Base-by-base conservation (phyloP, 2,888 invertebrate species). In the Tiphia femorata region DNA sequence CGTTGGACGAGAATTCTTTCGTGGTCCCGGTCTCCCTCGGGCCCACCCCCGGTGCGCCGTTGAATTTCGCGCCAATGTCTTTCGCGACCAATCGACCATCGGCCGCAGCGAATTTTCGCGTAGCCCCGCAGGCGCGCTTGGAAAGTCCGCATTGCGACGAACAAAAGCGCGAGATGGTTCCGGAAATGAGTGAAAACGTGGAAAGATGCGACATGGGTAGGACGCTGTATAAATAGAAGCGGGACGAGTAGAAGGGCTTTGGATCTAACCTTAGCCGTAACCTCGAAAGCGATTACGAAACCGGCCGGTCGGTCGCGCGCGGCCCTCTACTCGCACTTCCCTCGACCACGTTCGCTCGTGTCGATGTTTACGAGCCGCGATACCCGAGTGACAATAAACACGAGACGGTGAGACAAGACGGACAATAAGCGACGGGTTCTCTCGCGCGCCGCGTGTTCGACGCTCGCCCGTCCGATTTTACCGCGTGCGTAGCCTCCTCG, bases 211-310 rank as follows among this genome's bases (percentile, higher is more conserved):
- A n/a, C n/a, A n/a, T 33, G 12, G 12, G 12, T n/a, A 5, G 33
- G 14, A 12, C 12, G 33, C 33, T n/a, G 33, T 33, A 25, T 25
- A 25, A 6, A 33, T 14, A 33, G 33, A 33, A 33, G 12, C 33
- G 33, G 14, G 33, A 33, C 33, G 33, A 33, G 29, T 7, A 17
- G 46, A 51, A 23, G 47, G 53, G 57, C n/a, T n/a, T 20, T 38
- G 17, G 19, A 38, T 21, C 46, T 48, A 63, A 52, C 59, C 52
- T 56, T 53, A 46, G 50, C 21, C 43, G 43, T 56, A 59, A 58
- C 58, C 59, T 52, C 64, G 47, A 51, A 55, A 51, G 42, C 52
- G 63, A 63, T 64, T 64, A 59, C 64, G 50, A 64, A 59, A 59
- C 63, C 54, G 55, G 35, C 51, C 51, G 37, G 49, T 56, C 57